Base-by-base conservation (phyloP, 2,113 vertebrate species). In the Dolichallabes microphthalmus region DNA sequence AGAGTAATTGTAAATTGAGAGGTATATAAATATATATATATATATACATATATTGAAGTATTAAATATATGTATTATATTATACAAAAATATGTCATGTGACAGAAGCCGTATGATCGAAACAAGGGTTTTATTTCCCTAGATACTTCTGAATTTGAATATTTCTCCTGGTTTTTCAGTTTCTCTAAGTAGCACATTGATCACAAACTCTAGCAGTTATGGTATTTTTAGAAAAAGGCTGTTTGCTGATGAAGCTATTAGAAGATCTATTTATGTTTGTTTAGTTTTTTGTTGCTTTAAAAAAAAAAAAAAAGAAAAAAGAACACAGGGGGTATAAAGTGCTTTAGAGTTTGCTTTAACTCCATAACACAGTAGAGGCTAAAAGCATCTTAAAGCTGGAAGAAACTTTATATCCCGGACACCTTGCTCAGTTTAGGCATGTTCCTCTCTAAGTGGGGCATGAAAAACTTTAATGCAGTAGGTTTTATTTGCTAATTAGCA, bases 401-500 rank as follows among this genome's bases (percentile, higher is more conserved):
- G 45, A 55, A 78, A 39, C 17, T 73, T 63, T 80, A 52, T 53
- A 19, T 71, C 39, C 58, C n/a, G 55, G 45, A 25, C 19, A 50
- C 75, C 68, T 22, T 25, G 69, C 75, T 64, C 17, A 66, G 27
- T 27, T 80, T 81, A 69, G 55, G 84, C 55, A 3, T 8, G 60
- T 61, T 61, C 53, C 71, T 82, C 52, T 77, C 53, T 69, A 80
- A 84, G 55, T 83, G 55, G n/a, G 60, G 64, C 76, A 73, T 50
- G 75, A 57, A 74, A 64, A 68, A 58, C 61, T 69, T 78, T 75
- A 53, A 22, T 52, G 82, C 74, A 60, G 35, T 52, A 39, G 81
- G n/a, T 35, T 85, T 61, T 69, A 27, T 76, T 76, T 82, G 83
- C 78, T 87, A 77, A 82, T 87, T 76, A 85, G 58, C 68, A 77